Evolutionary conservation across 2,888 invertebrate species (phyloP), one percentile per base, ranked within the genome.

Genomic region (Linnaemya tessellans): DNA sequence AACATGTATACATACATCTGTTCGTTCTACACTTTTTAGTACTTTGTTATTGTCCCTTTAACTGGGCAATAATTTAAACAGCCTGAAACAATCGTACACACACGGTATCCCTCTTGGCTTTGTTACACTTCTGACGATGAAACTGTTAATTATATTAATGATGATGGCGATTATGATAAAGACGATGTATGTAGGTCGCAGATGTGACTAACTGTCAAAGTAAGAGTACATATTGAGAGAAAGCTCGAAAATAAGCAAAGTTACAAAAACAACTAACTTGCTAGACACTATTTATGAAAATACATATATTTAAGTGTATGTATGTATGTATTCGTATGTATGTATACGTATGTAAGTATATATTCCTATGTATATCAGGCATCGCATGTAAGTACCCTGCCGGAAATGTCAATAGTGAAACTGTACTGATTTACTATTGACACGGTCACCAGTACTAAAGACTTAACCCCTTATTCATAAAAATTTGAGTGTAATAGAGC

Each of bases 231-330:
- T n/a, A 49, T 68, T 10, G 38, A 58, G 41, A 15, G 38, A 64
- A 73, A 65, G 56, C 56, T 54, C 43, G 30, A 1, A n/a, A 5
- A 68, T 18, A 49, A 30, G 7, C 64, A 67, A n/a, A n/a, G 15
- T 49, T 58, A 67, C 9, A 43, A 80, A 62, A 74, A 64, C 25
- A 80, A 70, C 49, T 77, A 79, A 82, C 71, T 71, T 75, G 65
- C 49, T 82, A 85, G 85, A 85, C 85, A 82, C 82, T 85, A 82
- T 70, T 85, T 85, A 75, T 82, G 75, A 82, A 81, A 70, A 70
- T 51, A 71, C 58, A 58, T 15, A 46, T 11, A 4, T 5, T 18
- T 1, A 60, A 35, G 20, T 51, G 54, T 7, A 30, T 30, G 30
- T 30, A 5, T 30, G 30, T 30, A 30, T 30, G 30, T 30, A 30